Evolutionary conservation across 2,113 vertebrate genomes (phyloP), one percentile per base, ranked within the genome.

Genomic region (Melanocharis versteri): DNA sequence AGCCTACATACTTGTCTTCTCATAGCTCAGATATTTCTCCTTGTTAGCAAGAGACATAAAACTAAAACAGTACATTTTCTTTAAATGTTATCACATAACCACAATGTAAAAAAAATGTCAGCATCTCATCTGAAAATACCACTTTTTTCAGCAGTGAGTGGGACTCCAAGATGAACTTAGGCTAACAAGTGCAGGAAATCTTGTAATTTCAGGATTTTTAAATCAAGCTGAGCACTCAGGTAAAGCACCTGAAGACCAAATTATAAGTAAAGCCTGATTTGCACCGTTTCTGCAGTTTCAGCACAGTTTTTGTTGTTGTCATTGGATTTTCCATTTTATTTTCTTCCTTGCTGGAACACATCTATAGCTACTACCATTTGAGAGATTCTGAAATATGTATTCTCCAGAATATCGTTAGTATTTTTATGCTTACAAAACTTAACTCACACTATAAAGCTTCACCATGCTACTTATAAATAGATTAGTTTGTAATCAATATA

Each of bases 71-170:
- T 60, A 11, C 45, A 16, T 60, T 42, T 94, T 58, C 33, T 40
- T 15, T 0, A 44, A 89, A 33, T 39, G 37, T 45, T 90, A 37
- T 28, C 66, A 27, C 23, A 5, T 60, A 89, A 91, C 77, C 71
- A 56, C n/a, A 93, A 65, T 40, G 53, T 40, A 87, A 93, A 91
- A 70, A 91, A 89, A 10, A 33, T 21, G 44, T 37, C 78, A 91
- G 65, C 23, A 51, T 81, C 33, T 71, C 53, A 58, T 75, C 51
- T 83, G 62, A 83, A 88, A 87, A 86, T 3, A 72, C 2, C 27
- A 12, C 10, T 45, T 76, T 37, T 50, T 39, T 31, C 56, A 82
- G 44, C 51, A 87, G 7, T 20, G n/a, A 94, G 24, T 50, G 33
- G 40, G 61, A 87, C 39, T 90, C 44, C 40, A 64, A 64, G 22